Conservation (phyloP, 1,140 invertebrate species). For the Caenorhabditis remanei region DNA sequence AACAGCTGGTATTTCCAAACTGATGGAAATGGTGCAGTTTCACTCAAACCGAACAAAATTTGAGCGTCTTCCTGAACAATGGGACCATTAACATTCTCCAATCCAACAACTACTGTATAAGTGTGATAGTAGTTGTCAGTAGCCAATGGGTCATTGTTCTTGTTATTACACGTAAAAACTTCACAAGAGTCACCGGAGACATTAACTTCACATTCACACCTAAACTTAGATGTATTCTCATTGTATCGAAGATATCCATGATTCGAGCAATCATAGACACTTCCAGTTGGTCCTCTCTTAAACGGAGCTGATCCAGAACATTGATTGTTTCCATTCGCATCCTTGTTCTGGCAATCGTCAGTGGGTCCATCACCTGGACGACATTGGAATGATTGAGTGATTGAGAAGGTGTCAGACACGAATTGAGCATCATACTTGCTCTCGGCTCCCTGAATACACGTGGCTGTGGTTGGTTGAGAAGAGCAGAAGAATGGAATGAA, state of each 20-base stretch:
- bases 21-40: not conserved
- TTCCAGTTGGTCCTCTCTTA: not conserved
- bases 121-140: conserved; percentile 14
- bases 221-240: not conserved
- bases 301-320: not conserved
- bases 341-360: not conserved
- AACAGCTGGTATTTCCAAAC: conserved; percentile 24
- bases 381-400: conserved; percentile 21
- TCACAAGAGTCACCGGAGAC: not conserved
- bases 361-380: not conserved
- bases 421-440: conserved; percentile 35
- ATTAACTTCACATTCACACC: not conserved
- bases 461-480: not conserved
- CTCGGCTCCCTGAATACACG: conserved; percentile 4
- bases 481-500: conserved; percentile 10
- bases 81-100: not conserved
- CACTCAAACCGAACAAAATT: not conserved
- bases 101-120: not conserved
- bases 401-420: not conserved
- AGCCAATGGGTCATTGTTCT: not conserved
- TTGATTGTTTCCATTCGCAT: conserved; percentile 21
- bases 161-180: not conserved
- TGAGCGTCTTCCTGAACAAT: not conserved
- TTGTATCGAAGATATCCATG: not conserved
- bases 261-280: not conserved